Base-by-base conservation (phyloP, 2,888 invertebrate species). In the Amblyjoppa fuscipennis region DNA sequence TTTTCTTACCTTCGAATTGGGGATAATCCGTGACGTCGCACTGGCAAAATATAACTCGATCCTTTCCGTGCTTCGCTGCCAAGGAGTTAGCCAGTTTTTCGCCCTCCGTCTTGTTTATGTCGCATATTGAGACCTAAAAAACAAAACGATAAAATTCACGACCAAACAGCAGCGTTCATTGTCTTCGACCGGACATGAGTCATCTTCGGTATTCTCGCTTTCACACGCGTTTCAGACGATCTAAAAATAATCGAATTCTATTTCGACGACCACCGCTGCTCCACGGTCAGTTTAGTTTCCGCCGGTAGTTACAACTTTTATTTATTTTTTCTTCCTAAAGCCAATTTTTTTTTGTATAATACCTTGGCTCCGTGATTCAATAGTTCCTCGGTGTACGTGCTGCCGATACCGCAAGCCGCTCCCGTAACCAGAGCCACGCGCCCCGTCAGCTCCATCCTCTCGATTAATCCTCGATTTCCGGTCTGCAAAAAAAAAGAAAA, bases 1-100 rank as follows among this genome's bases (percentile, higher is more conserved):
- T 77, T 59, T 75, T 59, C 90, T 92, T 93, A 97, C 97, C 96
- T 95, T 97, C 97, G 92, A 96, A 97, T 92, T 97, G 97, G 51
- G 96, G 96, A 93, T 97, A 97, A 93, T 97, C 97, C 0, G 97
- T 97, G 87, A 97, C 97, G 91, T 97, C 97, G 91, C 97, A 97
- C 74, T 96, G 96, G 90, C 96, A 97, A 92, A 96, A 97, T 87
- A 97, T 94, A 11, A 97, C 96, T 84, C 96, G 96, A 92, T 96
- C 96, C 90, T 96, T 95, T 64, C 96, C 96, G 91, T 96, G 96
- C 91, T 96, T 96, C 53, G 95, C 94, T 16, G 95, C 95, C 41
- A 97, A 94, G 85, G 96, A 96, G 87, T 96, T 96, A 7, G 96
- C 95, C 69, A 97, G 94, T 90, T 96, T 96, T 90, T 97, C 97